These are phyloP conservation scores for Leptopterna dolabrata DNA, from an alignment of 2,888 invertebrate species.

Conservation along the genomic window DNA sequence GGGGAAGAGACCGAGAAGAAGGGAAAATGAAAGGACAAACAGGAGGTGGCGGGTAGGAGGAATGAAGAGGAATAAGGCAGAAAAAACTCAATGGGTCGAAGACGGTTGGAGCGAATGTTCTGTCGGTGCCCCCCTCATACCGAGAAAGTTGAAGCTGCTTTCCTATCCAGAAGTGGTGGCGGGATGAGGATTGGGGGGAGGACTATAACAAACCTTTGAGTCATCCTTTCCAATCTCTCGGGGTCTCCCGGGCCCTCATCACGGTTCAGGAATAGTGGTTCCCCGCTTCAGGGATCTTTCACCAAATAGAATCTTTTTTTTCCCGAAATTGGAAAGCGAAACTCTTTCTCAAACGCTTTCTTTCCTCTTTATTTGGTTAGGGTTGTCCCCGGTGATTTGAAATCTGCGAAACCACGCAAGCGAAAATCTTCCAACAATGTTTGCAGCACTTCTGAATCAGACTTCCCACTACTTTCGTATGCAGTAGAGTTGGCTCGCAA, in stretches of 20 bases:
- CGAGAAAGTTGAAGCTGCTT: conserved; percentile 27
- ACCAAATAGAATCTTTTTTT: conserved; percentile 5
- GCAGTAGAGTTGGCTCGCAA: no score
- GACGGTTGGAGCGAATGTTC: neutral
- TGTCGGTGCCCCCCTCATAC: neutral
- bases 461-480: no score
- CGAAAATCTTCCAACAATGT: neutral
- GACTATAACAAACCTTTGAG: conserved; percentile 27
- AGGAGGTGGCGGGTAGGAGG: neutral
- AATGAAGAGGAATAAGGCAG: neutral
- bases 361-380: neutral
- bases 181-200: neutral
- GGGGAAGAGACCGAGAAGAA: neutral
- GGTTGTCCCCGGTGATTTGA: neutral
- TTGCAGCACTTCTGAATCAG: neutral
- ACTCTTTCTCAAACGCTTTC: neutral
- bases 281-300: neutral
- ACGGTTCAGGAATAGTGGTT: neutral
- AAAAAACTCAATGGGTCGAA: neutral
- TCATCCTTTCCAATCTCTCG: conserved; percentile 26
- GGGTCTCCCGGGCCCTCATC: neutral
- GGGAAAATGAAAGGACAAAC: neutral
- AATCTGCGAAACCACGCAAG: neutral
- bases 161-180: neutral
- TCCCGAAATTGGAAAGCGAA: conserved; percentile 11